Conservation (phyloP, 2,888 invertebrate species). For the Calliphora vomitoria region DNA sequence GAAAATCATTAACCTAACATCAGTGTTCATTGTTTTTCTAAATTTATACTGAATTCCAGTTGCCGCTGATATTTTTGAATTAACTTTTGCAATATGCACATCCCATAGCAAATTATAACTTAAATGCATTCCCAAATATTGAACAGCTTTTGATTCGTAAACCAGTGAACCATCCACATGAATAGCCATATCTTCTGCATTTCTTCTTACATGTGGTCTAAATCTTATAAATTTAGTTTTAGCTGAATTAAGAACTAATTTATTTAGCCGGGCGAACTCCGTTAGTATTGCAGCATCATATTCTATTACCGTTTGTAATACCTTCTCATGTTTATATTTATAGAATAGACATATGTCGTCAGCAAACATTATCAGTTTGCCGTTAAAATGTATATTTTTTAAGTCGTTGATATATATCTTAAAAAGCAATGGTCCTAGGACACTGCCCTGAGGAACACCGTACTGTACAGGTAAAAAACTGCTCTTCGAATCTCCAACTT, state of each 20-base stretch:
- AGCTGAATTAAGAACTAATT: background rate
- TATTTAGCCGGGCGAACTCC: background rate
- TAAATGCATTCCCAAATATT: too few relatives aligned
- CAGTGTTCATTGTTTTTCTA: background rate
- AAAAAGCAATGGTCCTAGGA: background rate
- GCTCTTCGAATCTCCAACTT: background rate
- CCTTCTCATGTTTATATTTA: background rate
- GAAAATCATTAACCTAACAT: background rate
- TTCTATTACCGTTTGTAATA: background rate
- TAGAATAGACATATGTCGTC: conserved; percentile 14
- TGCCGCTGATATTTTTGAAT: too few relatives aligned
- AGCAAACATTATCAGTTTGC: background rate
- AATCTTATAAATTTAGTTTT: background rate
- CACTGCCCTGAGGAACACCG: background rate
- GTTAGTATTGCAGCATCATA: background rate
- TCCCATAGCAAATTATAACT: too few relatives aligned
- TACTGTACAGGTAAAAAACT: background rate
- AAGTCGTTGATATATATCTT: conserved; percentile 15
- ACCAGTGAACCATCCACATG: too few relatives aligned
- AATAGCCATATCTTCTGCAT: too few relatives aligned
- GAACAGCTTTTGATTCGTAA: too few relatives aligned
- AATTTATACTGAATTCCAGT: background rate
- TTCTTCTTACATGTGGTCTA: too few relatives aligned
- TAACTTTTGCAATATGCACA: too few relatives aligned
- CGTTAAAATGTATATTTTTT: background rate